Percentiles rank a stretch among this genome's conserved stretches.
Evolutionary conservation across 2,113 vertebrate species (phyloP).

Genomic region (Benitochromis conjunctus): DNA sequence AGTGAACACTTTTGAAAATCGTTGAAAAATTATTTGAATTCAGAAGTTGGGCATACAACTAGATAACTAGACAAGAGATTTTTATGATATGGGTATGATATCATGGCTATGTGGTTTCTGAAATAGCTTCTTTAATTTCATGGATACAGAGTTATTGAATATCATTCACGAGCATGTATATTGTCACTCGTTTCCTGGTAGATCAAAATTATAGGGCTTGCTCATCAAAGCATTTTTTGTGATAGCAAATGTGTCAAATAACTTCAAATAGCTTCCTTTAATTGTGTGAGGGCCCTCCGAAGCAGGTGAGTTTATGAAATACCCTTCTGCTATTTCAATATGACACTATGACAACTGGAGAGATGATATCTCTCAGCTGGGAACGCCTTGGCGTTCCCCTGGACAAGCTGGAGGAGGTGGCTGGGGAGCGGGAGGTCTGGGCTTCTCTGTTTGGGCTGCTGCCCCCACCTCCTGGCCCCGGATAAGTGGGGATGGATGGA

Average conservation of each 20-base stretch:
- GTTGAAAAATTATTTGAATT: neutral
- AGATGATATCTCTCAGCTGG: too few relatives aligned
- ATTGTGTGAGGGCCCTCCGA: neutral
- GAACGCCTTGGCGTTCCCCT: too few relatives aligned
- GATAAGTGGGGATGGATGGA: too few relatives aligned
- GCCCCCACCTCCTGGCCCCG: too few relatives aligned
- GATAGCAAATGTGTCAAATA: neutral
- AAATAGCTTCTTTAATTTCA: neutral
- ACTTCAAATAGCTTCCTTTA: neutral
- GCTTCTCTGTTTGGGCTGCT: too few relatives aligned
- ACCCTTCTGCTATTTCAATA: neutral
- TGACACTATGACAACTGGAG: neutral
- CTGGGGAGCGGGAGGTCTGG: too few relatives aligned
- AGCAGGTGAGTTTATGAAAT: neutral
- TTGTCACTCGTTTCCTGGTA: neutral
- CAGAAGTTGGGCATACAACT: neutral
- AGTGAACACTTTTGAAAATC: neutral
- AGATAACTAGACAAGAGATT: neutral
- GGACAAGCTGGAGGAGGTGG: too few relatives aligned
- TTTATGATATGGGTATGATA: neutral
- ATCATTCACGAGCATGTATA: neutral
- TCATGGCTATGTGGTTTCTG: neutral
- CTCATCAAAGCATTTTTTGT: neutral
- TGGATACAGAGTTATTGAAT: neutral
- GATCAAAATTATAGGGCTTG: neutral